phyloP scores from a whole-genome alignment of 2,797 vertebrate genomes.

The Myripristis murdjan region DNA sequence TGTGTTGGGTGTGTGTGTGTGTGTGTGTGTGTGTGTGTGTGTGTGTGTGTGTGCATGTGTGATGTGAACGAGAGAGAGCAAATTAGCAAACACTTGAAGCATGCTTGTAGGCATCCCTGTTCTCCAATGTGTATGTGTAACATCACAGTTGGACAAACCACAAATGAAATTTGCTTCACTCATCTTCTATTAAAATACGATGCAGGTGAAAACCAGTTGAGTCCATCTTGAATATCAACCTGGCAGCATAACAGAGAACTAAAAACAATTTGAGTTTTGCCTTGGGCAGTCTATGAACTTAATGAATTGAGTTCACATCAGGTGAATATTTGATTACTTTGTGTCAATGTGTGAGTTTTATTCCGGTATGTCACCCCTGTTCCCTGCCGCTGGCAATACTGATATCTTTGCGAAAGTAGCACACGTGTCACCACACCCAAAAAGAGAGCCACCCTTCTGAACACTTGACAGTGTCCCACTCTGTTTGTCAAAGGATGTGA shows the following conservation, averaged over 20 bases:
- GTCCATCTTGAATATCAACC: constrained; percentile 2
- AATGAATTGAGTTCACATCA: constrained; percentile 44
- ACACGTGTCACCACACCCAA: constrained; percentile 44
- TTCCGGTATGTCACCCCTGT: constrained; percentile 41
- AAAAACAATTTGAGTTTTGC: constrained; percentile 8
- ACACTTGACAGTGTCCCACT: neutral
- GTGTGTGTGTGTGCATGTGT: neutral
- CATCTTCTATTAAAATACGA: neutral
- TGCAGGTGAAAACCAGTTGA: neutral
- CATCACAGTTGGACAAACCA: constrained; percentile 4
- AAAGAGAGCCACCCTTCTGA: constrained; percentile 10
- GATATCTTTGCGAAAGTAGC: constrained; percentile 24
- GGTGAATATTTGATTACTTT: constrained; percentile 60
- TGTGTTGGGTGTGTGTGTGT: neutral
- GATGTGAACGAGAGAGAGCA: neutral
- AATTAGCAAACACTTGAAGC: too few species aligned
- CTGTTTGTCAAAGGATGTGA: constrained; percentile 36
- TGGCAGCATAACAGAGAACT: constrained; percentile 55
- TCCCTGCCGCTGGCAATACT: constrained; percentile 14
- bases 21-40: constrained; percentile 1
- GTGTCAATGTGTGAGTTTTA: constrained; percentile 17
- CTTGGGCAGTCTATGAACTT: constrained; percentile 18
- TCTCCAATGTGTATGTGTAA: neutral
- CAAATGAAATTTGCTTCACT: constrained; percentile 2
- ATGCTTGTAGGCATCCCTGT: neutral